phyloP scores from a whole-genome alignment of 2,113 vertebrate species.

The Acanthisitta chloris region DNA sequence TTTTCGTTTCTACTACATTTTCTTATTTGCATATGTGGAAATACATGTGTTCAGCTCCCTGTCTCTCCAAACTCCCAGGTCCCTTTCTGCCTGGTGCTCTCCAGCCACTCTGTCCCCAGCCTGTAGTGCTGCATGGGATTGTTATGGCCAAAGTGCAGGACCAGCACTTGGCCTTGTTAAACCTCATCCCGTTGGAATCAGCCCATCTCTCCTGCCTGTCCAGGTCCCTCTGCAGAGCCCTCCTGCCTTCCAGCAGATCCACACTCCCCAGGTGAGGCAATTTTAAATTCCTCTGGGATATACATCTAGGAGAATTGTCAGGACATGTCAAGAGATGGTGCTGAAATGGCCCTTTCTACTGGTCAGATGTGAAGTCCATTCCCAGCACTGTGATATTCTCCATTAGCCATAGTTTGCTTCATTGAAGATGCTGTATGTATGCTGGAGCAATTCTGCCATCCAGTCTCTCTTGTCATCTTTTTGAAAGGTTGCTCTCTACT shows the following conservation, averaged over 20 bases:
- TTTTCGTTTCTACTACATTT: background rate
- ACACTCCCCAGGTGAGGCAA: background rate
- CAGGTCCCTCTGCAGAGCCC: too few species aligned
- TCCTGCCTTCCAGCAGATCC: too few species aligned
- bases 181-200: too few species aligned
- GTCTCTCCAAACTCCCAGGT: too few species aligned
- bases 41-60: too few species aligned
- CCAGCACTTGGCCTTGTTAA: too few species aligned
- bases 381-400: background rate
- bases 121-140: too few species aligned
- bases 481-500: background rate
- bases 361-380: background rate
- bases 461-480: background rate
- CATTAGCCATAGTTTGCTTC: background rate
- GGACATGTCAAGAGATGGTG: background rate
- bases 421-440: rapidly evolving
- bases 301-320: background rate
- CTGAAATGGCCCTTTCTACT: background rate
- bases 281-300: background rate
- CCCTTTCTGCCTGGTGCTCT: too few species aligned
- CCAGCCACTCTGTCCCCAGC: too few species aligned
- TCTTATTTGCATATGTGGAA: background rate
- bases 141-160: too few species aligned
- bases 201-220: too few species aligned
- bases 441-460: background rate